A percentile compares a stretch with the other conserved stretches of the same genome.
Evolutionary conservation across 2,797 vertebrate species (phyloP).

Genomic region (Muraenolepis orangiensis): DNA sequence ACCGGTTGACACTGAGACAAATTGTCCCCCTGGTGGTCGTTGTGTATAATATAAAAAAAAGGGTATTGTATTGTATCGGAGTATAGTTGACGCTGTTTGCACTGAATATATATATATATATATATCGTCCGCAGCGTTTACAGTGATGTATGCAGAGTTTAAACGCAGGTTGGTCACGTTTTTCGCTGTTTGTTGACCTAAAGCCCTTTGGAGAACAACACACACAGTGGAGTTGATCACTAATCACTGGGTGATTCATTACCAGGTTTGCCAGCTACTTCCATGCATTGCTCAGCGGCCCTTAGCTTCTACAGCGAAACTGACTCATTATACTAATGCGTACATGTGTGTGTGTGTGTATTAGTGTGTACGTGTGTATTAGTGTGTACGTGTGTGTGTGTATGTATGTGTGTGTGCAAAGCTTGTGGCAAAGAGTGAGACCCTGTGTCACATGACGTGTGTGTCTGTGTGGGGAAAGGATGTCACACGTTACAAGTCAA

Average conservation of each 20-base stretch:
- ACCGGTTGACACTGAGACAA: constrained; percentile 10
- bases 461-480: too few species aligned
- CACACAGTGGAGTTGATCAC: constrained; percentile 61
- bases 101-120: constrained; percentile 66
- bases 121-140: constrained; percentile 74
- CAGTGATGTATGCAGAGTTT: constrained; percentile 67
- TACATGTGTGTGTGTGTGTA: neutral
- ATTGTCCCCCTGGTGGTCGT: constrained; percentile 16
- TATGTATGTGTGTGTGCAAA: too few species aligned
- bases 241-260: neutral
- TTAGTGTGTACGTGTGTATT: too few species aligned
- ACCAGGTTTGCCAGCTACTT: too few species aligned
- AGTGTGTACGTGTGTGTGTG: neutral
- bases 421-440: neutral
- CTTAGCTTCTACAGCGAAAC: too few species aligned
- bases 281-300: too few species aligned
- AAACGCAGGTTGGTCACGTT: constrained; percentile 50
- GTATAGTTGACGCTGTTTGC: constrained; percentile 53
- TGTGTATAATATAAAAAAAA: constrained; percentile 39
- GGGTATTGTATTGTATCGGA: constrained; percentile 18
- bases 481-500: too few species aligned
- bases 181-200: constrained; percentile 64
- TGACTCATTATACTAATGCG: neutral
- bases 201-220: constrained; percentile 72
- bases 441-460: too few species aligned